A percentile compares a stretch with the other conserved stretches of the same genome.
These are phyloP conservation scores for Enhydra lutris DNA, from an alignment of 2,113 vertebrate genomes.

Conservation along the genomic window DNA sequence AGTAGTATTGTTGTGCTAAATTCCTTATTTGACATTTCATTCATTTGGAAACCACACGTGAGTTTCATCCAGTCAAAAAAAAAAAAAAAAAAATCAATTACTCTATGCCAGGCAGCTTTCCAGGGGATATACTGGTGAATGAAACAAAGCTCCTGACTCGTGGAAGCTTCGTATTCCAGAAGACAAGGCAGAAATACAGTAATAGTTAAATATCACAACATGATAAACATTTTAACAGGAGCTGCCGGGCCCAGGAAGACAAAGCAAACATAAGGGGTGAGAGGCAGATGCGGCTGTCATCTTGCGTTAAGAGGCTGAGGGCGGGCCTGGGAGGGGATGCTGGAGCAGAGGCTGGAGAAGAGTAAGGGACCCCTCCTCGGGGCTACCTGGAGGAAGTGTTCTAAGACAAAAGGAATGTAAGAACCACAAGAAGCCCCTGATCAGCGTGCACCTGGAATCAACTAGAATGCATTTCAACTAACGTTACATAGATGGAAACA, in stretches of 20 bases:
- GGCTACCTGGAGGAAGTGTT: neutral
- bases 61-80: neutral
- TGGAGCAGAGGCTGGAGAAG: neutral
- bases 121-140: neutral
- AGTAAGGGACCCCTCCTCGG: neutral
- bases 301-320: neutral
- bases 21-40: neutral
- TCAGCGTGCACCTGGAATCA: neutral
- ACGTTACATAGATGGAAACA: neutral
- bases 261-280: neutral
- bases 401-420: neutral
- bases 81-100: neutral
- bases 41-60: neutral
- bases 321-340: neutral
- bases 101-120: neutral
- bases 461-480: neutral
- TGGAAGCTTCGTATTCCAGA: neutral
- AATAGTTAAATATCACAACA: neutral
- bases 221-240: neutral
- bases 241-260: neutral
- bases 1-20: neutral
- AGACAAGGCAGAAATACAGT: neutral
- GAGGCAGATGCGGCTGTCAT: neutral
- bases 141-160: neutral
- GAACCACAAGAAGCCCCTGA: neutral